Evolutionary conservation across 2,888 invertebrate genomes (phyloP).

Genomic region (Dascillus cervinus): DNA sequence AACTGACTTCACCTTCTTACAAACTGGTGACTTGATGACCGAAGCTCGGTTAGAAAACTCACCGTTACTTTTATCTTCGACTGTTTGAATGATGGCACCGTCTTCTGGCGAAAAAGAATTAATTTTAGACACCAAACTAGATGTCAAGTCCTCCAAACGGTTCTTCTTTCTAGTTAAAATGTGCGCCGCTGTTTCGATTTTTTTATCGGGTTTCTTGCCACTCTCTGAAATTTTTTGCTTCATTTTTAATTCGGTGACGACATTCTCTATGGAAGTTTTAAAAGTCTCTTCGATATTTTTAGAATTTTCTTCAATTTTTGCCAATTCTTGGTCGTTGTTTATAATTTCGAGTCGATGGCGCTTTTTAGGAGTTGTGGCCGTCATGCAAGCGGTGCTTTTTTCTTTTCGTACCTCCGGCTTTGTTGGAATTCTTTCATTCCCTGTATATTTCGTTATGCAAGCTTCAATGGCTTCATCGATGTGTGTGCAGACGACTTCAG

Average conservation of each 20-base stretch:
- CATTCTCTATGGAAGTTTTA: constrained; percentile 26
- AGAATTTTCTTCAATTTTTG: constrained; percentile 18
- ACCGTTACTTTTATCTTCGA: constrained; percentile 38
- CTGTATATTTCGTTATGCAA: constrained; percentile 43
- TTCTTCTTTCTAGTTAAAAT: constrained; percentile 57
- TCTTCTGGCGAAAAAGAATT: constrained; percentile 27
- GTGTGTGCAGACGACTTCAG: constrained; percentile 28
- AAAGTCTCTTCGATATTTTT: constrained; percentile 31
- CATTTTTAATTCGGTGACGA: constrained; percentile 37
- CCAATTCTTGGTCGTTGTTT: constrained; percentile 32
- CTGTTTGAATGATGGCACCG: constrained; percentile 30
- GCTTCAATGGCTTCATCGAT: constrained; percentile 53
- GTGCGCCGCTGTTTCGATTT: constrained; percentile 33
- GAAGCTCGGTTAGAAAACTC: constrained; percentile 47
- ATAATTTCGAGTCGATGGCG: constrained; percentile 61
- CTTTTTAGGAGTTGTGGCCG: constrained; percentile 65
- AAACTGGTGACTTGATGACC: constrained; percentile 51
- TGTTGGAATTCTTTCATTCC: constrained; percentile 3
- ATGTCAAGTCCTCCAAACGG: constrained; percentile 53
- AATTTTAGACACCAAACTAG: constrained; percentile 55
- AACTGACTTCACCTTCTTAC: constrained; percentile 44
- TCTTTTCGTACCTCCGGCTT: constrained; percentile 22
- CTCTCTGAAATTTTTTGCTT: constrained; percentile 30
- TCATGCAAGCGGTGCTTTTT: constrained; percentile 19
- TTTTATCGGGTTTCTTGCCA: constrained; percentile 19